phyloP scores from a whole-genome alignment of 1,140 invertebrate genomes.

The Eueides isabella region DNA sequence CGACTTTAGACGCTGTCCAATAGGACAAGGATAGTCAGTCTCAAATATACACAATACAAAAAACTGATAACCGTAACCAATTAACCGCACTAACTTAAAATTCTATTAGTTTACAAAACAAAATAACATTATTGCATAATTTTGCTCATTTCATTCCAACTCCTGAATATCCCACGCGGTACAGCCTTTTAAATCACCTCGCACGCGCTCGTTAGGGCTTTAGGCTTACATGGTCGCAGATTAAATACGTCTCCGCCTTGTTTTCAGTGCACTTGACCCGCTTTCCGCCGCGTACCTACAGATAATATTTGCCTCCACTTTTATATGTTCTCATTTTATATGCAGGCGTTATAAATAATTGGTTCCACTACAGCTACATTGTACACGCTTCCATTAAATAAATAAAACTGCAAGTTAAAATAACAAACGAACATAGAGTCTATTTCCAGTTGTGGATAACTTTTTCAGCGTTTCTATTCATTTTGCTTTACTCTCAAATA shows the following conservation, averaged over 20 bases:
- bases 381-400: neutral
- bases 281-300: conserved; percentile 14
- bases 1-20: too few relatives aligned
- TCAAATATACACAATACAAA: too few relatives aligned
- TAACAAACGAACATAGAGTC: neutral
- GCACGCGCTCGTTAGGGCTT: conserved; percentile 25
- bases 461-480: neutral
- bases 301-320: conserved; percentile 7
- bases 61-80: neutral
- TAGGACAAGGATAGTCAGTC: too few relatives aligned
- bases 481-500: neutral
- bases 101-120: too few relatives aligned
- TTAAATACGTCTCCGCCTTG: conserved; percentile 29
- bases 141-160: neutral
- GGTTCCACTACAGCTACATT: neutral
- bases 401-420: neutral
- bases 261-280: conserved; percentile 33
- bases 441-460: neutral
- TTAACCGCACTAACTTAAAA: neutral
- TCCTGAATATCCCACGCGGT: neutral
- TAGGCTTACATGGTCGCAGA: conserved; percentile 23
- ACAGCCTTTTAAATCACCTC: neutral
- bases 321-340: conserved; percentile 16
- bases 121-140: too few relatives aligned
- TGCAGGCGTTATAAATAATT: conserved; percentile 9